Conservation (phyloP, 2,888 invertebrate genomes). For the Portevinia maculata region DNA sequence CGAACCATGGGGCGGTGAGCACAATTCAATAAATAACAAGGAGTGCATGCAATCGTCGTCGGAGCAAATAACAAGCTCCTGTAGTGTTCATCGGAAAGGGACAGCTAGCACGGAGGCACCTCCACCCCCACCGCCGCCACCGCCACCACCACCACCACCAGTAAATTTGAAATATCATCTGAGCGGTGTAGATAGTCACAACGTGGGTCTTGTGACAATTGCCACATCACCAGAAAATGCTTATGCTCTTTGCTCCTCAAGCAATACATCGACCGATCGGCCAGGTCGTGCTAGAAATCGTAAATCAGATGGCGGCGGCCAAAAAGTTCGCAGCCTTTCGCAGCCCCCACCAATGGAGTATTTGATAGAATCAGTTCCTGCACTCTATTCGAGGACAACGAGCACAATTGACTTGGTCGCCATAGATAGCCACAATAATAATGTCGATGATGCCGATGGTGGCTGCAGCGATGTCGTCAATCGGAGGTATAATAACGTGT, state of each 20-base stretch:
- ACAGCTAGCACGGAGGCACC: constrained; percentile 32
- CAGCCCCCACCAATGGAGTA: constrained; percentile 78
- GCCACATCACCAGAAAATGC: constrained; percentile 17
- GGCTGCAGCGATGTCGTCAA: constrained; percentile 75
- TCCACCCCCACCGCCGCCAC: constrained; percentile 56
- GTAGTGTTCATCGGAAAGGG: constrained; percentile 26
- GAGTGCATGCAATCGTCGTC: constrained; percentile 51
- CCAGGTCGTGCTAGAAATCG: constrained; percentile 71
- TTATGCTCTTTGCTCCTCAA: constrained; percentile 24
- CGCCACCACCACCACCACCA: constrained; percentile 29
- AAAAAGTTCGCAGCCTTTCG: constrained; percentile 76
- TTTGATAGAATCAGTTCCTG: constrained; percentile 74
- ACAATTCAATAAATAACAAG: constrained; percentile 75
- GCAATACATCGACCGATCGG: constrained; percentile 13
- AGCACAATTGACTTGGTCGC: constrained; percentile 70
- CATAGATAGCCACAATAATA: constrained; percentile 15
- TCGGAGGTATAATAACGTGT: constrained; percentile 81
- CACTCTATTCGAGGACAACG: constrained; percentile 60
- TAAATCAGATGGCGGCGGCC: constrained; percentile 54
- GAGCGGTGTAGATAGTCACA: constrained; percentile 59
- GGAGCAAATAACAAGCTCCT: constrained; percentile 54
- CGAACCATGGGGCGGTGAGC: constrained; percentile 32
- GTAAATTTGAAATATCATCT: constrained; percentile 54
- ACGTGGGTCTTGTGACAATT: constrained; percentile 63
- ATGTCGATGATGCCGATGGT: constrained; percentile 17